Base-by-base conservation (phyloP, 2,888 invertebrate genomes). In the Himalopsyche tibetana region DNA sequence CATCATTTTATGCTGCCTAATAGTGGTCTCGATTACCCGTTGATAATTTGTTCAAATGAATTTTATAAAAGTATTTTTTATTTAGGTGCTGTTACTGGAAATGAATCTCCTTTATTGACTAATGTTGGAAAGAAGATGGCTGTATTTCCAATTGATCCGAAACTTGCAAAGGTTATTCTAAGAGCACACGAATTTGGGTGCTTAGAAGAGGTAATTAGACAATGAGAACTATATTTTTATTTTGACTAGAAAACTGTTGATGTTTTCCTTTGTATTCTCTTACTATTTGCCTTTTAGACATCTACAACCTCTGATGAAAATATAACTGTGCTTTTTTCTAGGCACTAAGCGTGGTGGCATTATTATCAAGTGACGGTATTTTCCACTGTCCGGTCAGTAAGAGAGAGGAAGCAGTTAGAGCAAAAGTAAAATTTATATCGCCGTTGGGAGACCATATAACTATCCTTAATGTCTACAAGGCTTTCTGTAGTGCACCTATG, bases 391-490 rank as follows among this genome's bases (percentile, higher is more conserved):
- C 96, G 83, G 93, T 94, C 88, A 94, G 95, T 80, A 97, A 96
- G 92, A 93, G 96, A 85, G 97, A 97, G 89, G 95, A 96, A 90
- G 97, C 97, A 0, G 90, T 95, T 55, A 94, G 94, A 89, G 95
- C 96, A 0, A 94, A 96, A 89, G 94, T 94, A 89, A 98, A 98
- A 92, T 99, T 99, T 91, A 91, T 95, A 85, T 97, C 98, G 0
- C 94, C 95, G 36, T 95, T 97, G 89, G 99, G 99, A 15, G 99
- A 99, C 92, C 98, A 98, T 90, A 93, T 99, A 79, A 98, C 98
- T 2, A 93, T 98, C 84, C 93, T 99, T 17, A 99, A 98, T 91
- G 96, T 99, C 56, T 99, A 95, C 91, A 95, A 95, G 90, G 96
- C 95, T 5, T 99, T 95, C 91, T 94, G 94, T 89, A 95, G 95